These are phyloP conservation scores for Drosophila auraria DNA, from an alignment of 1,140 invertebrate genomes.

Conservation along the genomic window DNA sequence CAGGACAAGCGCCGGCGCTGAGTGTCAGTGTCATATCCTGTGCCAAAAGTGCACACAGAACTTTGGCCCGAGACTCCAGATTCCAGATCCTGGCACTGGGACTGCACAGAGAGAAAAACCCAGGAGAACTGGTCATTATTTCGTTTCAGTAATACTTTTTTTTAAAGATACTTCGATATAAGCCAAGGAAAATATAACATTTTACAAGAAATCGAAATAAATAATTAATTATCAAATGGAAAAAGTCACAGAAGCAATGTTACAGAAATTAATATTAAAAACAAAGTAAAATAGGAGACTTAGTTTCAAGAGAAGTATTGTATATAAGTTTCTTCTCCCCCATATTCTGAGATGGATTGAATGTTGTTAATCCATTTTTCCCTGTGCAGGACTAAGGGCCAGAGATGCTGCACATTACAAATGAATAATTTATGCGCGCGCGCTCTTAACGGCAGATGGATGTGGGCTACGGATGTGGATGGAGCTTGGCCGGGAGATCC, in stretches of 20 bases:
- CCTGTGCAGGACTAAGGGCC: conserved; percentile 4
- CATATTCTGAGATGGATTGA: too few relatives aligned
- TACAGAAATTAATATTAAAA: too few relatives aligned
- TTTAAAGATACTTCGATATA: too few relatives aligned
- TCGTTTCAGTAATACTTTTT: too few relatives aligned
- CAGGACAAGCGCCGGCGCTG: conserved; percentile 72
- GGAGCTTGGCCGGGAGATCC: conserved; percentile 22
- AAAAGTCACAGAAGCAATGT: too few relatives aligned
- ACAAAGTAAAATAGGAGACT: too few relatives aligned
- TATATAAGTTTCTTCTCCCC: too few relatives aligned
- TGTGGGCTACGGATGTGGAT: conserved; percentile 49
- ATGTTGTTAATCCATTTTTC: neutral
- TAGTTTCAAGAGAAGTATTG: too few relatives aligned
- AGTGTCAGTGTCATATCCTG: conserved; percentile 83
- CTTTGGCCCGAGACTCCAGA: conserved; percentile 29
- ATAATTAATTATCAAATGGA: too few relatives aligned
- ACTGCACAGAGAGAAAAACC: neutral
- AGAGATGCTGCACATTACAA: conserved; percentile 75
- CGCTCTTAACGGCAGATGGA: conserved; percentile 72
- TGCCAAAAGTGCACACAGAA: conserved; percentile 78
- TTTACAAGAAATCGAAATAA: too few relatives aligned
- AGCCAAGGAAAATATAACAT: too few relatives aligned
- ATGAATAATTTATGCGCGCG: conserved; percentile 80
- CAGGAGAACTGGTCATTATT: neutral
- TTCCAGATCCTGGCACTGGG: conserved; percentile 6